Base-by-base conservation (phyloP, 2,888 invertebrate species). In the Drosophila helvetica region DNA sequence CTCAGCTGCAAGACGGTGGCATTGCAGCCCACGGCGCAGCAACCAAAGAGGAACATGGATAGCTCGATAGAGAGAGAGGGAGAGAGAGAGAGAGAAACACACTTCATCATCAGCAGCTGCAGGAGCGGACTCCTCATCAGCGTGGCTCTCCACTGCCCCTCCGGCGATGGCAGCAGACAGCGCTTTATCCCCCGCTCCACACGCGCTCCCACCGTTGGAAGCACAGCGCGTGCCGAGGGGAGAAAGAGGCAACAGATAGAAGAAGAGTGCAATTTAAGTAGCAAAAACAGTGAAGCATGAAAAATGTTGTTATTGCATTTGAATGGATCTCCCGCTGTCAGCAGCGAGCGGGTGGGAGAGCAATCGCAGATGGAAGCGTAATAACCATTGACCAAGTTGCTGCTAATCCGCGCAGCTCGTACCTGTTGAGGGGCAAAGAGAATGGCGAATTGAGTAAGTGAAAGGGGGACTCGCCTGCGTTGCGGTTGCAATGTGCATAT, bases 231-330 rank as follows among this genome's bases (percentile, higher is more conserved):
- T n/a, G 38, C 15, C 15, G n/a, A 60, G 33, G 10, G 45, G 27
- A 38, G 10, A 38, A 30, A 7, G 10, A 10, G 30, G 4, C 3
- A 9, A 0, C 18, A 47, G 9, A 15, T 9, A 12, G 3, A 7
- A 12, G 25, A 48, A 33, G 57, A 75, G 78, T 78, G 73, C 67
- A 80, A 80, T 82, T 82, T 75, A 75, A 75, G 77, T 77, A 60
- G 71, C 60, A 56, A 75, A 73, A 76, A 84, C 65, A 70, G 62
- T 74, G 59, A 25, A 60, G 54, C 61, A 54, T 68, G 63, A 79
- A 64, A 77, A 74, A 74, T 66, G 58, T 67, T 70, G 63, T 68
- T 79, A 82, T 55, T 66, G 45, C 50, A 45, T 63, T 66, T 63
- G 43, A 55, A 55, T 42, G 33, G 55, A 7, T 27, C 27, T 33